Conservation (phyloP, 1,140 invertebrate species). For the Cydia strobilella region DNA sequence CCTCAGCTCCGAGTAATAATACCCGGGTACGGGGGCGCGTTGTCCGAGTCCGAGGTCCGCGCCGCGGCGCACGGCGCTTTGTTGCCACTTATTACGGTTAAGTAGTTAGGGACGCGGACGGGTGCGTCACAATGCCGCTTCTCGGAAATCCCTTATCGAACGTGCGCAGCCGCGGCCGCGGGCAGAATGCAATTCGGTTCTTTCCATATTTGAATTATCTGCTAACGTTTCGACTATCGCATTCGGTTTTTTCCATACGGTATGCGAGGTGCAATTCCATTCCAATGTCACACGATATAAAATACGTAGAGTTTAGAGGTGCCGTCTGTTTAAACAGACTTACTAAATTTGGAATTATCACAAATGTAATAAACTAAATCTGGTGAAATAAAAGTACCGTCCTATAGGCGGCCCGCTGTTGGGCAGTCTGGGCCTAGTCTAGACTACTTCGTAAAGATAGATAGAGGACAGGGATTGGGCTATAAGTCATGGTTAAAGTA, state of each 20-base stretch:
- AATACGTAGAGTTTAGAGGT: no score
- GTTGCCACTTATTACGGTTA: slow-evolving; percentile 53
- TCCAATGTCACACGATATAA: not conserved
- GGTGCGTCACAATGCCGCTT: slow-evolving; percentile 39
- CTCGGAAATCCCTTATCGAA: slow-evolving; percentile 31
- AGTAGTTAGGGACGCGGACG: slow-evolving; percentile 49
- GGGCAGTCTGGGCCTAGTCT: no score
- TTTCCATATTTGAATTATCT: slow-evolving; percentile 23
- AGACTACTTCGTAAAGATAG: no score
- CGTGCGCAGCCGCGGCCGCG: slow-evolving; percentile 14
- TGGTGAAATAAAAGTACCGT: no score
- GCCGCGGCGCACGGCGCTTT: slow-evolving; percentile 39
- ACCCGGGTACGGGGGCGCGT: slow-evolving; percentile 24
- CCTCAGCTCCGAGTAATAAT: slow-evolving; percentile 1
- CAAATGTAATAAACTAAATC: no score
- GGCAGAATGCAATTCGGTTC: slow-evolving; percentile 8
- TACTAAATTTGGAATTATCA: no score
- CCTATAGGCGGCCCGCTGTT: no score
- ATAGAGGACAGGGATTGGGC: no score
- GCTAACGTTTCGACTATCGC: not conserved
- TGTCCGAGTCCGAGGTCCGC: slow-evolving; percentile 48
- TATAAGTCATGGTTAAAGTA: no score
- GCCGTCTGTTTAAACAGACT: no score
- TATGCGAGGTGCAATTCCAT: not conserved
- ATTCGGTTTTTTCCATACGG: not conserved